Evolutionary conservation across 2,888 invertebrate species (phyloP).

Genomic region (Caenorhabditis doughertyi): DNA sequence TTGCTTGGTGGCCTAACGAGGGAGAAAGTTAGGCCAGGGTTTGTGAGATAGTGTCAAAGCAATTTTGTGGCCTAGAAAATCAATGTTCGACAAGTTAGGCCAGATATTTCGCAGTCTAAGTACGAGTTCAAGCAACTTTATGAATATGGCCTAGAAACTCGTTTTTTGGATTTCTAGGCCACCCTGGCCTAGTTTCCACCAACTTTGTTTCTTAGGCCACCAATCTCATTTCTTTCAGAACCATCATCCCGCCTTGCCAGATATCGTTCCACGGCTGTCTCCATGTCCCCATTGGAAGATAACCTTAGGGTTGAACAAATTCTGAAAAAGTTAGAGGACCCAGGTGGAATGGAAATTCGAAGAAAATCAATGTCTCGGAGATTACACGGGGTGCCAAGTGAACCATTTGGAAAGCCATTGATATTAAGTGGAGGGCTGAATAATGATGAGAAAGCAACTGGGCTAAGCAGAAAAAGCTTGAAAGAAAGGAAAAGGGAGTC

Average conservation of each 20-base stretch:
- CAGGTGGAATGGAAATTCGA: conserved; percentile 29
- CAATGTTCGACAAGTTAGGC: too few species aligned
- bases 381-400: conserved; percentile 41
- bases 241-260: conserved; percentile 28
- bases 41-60: too few species aligned
- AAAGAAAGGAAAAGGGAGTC: conserved; percentile 8
- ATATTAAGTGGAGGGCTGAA: conserved; percentile 19
- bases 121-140: too few species aligned
- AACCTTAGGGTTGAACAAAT: conserved; percentile 37
- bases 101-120: too few species aligned
- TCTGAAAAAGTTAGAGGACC: conserved; percentile 48
- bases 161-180: neutral
- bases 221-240: conserved; percentile 10
- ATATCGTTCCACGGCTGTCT: conserved; percentile 38
- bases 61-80: too few species aligned
- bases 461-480: too few species aligned
- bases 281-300: conserved; percentile 38
- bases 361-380: conserved; percentile 18
- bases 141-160: too few species aligned
- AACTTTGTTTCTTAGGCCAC: neutral
- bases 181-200: too few species aligned
- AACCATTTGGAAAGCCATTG: conserved; percentile 33
- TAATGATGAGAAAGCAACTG: conserved; percentile 1
- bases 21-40: too few species aligned
- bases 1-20: too few species aligned